Base-by-base conservation (phyloP, 2,797 vertebrate species). In the Gastrophryne carolinensis region DNA sequence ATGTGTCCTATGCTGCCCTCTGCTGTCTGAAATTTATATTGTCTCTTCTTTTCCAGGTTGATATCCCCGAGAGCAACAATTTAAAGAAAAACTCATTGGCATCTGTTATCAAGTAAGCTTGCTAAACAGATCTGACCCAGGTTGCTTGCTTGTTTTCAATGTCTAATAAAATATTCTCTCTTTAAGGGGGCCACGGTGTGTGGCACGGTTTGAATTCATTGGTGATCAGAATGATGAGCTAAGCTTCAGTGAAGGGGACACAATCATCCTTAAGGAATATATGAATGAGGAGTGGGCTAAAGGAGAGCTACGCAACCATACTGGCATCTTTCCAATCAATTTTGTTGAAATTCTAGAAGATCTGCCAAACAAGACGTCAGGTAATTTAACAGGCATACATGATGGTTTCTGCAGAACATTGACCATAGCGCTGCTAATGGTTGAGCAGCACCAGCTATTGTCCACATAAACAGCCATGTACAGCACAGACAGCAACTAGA, bases 141-240 rank as follows among this genome's bases (percentile, higher is more conserved):
- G 17, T 6, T n/a, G 39, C n/a, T 4, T 15, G 4, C 6, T 44
- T 6, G 4, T 17, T 17, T 47, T 8, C 19, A 7, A 47, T 47
- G 3, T 2, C 41, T 19, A 41, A 17, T 41, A 11, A 39, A 6
- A 29, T 15, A 29, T 13, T 53, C 11, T 32, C 82, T 29, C 83
- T 82, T 80, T 81, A 32, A 82, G 97, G 52, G 93, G 94, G 32
- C 93, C 92, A 1, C 91, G 92, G 50, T 98, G 95, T 34, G 50
- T 95, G 79, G 94, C 96, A 4, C 92, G 91, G 67, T 99, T 96
- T 78, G 94, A 98, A 80, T 99, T 95, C 32, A 95, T 96, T 8
- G 93, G 93, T 23, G 95, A 98, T 82, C 89, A 92, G 79, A 88
- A 86, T 12, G 91, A 96, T 10, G 97, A 98, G 84, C 88, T 99